Base-by-base conservation (phyloP, 2,888 invertebrate species). In the Lamellibrachia satsuma region DNA sequence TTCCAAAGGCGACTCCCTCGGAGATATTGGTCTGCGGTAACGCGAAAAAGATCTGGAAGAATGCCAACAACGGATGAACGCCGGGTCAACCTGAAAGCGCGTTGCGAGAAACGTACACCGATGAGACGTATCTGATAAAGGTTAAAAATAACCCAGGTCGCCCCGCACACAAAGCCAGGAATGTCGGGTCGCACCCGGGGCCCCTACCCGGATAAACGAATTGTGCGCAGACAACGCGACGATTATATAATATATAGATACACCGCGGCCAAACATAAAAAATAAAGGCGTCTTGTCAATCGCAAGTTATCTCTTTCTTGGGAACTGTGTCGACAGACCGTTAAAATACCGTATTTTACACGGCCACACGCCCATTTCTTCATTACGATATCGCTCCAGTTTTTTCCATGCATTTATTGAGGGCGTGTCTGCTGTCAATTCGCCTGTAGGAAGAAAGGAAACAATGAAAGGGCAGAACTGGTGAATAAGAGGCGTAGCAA, bases 241-340 rank as follows among this genome's bases (percentile, higher is more conserved):
- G 75, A 75, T 75, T 75, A 15, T 22, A 75, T 22, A 75, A 15
- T 22, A 75, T 22, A 75, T 15, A 6, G 75, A n/a, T 75, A 75
- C 75, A 75, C 6, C 75, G 75, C 75, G 15, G 75, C 75, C 75
- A 22, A 75, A 15, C 15, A 39, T 39, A 39, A 22, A 75, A 15
- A 75, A 75, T 75, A 75, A 22, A 75, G 75, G 75, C 75, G 22
- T 3, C 75, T 75, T 75, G 75, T 75, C 39, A 39, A 39, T 39
- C 75, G 75, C 75, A 75, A 22, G 22, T 75, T 75, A 75, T 75
- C 75, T 75, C 75, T 75, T 75, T 75, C 75, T 75, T 75, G 75
- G 75, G 75, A 75, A 75, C 3, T 75, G 15, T 9, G 75, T 22
- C 75, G 15, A 22, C 75, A 22, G 3, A 6, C 15, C 75, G 22